Evolutionary conservation across 2,797 vertebrate species (phyloP).

Genomic region (Macropus fuliginosus): DNA sequence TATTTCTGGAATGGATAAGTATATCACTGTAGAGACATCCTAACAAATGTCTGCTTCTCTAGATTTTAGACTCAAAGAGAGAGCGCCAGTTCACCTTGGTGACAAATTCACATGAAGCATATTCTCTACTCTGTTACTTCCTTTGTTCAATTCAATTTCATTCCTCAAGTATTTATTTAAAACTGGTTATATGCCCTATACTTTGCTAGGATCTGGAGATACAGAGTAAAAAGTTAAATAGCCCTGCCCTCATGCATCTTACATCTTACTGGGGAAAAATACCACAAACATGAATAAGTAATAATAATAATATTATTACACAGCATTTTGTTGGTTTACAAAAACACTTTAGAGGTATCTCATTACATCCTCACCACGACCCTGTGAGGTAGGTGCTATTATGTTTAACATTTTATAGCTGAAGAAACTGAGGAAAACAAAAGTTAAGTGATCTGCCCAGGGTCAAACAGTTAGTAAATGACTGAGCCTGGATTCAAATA

Average conservation of each 20-base stretch:
- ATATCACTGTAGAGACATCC: neutral
- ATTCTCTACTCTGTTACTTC: constrained; percentile 13
- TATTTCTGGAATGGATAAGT: neutral
- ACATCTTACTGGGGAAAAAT: neutral
- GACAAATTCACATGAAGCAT: constrained; percentile 11
- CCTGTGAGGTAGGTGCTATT: neutral
- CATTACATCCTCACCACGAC: neutral
- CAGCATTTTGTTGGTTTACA: neutral
- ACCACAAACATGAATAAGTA: neutral
- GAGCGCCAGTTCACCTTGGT: neutral
- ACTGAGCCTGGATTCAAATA: neutral
- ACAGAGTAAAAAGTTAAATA: neutral
- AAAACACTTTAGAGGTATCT: neutral
- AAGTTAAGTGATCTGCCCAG: neutral
- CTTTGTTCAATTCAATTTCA: neutral
- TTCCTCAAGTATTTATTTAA: neutral
- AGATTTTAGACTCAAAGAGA: constrained; percentile 30
- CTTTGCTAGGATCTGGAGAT: neutral
- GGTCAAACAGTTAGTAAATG: neutral
- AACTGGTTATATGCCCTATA: neutral
- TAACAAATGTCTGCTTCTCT: neutral
- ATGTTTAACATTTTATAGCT: neutral
- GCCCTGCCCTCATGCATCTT: neutral
- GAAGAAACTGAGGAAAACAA: neutral
- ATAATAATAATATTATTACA: neutral